Evolutionary conservation across 2,797 vertebrate genomes (phyloP).

Genomic region (Cryptoblepharus egeriae): DNA sequence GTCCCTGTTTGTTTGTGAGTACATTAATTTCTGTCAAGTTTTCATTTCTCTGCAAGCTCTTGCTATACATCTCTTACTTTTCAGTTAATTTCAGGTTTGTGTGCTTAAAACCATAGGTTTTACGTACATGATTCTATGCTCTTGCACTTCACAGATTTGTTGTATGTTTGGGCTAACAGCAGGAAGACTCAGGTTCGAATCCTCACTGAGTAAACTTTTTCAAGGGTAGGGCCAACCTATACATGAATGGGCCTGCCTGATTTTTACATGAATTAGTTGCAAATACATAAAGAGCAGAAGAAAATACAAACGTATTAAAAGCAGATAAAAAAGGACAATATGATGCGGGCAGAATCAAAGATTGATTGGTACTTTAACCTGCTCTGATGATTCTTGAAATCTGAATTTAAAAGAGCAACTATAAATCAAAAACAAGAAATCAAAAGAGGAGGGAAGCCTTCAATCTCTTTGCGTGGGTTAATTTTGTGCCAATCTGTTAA

Average conservation of each 20-base stretch:
- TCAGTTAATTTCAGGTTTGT: no score
- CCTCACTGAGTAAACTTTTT: no score
- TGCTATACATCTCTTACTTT: background rate
- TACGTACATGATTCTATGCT: no score
- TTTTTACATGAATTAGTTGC: background rate
- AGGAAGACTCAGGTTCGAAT: no score
- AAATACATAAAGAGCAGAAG: background rate
- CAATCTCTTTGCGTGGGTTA: background rate
- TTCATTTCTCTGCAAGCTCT: background rate
- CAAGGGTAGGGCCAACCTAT: no score
- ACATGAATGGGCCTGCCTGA: background rate
- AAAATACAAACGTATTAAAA: background rate
- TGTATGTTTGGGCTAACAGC: no score
- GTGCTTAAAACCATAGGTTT: no score
- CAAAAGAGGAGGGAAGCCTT: background rate
- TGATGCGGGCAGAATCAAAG: background rate
- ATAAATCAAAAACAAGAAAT: background rate
- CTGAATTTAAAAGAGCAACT: background rate
- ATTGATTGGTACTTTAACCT: background rate
- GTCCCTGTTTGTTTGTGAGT: conserved; percentile 82
- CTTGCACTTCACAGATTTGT: no score
- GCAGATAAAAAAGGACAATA: background rate
- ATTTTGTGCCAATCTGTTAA: background rate
- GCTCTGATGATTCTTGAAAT: background rate
- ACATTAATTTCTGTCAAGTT: background rate